Evolutionary conservation across 1,140 invertebrate species (phyloP), one percentile per base, ranked within the genome.

Genomic region (Drosophila trapezifrons): DNA sequence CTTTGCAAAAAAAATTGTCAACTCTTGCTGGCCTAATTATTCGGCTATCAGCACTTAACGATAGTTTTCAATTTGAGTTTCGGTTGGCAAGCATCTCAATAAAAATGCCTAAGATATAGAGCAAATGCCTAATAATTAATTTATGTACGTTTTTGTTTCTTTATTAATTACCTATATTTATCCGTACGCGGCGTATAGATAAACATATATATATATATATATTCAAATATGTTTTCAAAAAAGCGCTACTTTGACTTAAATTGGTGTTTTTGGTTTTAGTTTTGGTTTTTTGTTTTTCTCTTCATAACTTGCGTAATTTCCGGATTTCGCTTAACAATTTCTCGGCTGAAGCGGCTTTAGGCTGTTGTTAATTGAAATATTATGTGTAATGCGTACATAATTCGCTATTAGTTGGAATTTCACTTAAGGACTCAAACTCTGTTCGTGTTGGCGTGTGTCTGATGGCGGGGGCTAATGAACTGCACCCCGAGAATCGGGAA

Each of bases 41-140:
- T 72, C 57, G 69, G 46, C 42, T 79, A 55, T 60, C 51, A 40
- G 27, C 17, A 49, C 37, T 55, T 67, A 42, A 43, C 18, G 20
- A 55, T 45, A 52, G 25, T 56, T 64, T 10, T 71, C 15, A 29
- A 51, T 55, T 79, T 47, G 20, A 35, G 40, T 54, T 45, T 51
- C 62, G 20, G 42, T 70, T 87, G 63, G 71, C 58, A 85, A 85
- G 82, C 82, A 85, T 86, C 78, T 85, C 82, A 85, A 85, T 86
- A 85, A 86, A 85, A 85, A 86, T 85, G 82, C 78, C 38, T 29
- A 71, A 32, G 59, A 55, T 70, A 74, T 62, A 46, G 43, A 81
- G 76, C 62, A 81, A 81, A 72, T 75, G 80, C 80, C 81, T 72
- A 75, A 81, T 70, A 35, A 66, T 51, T 60, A 49, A 43, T 72